Percentiles rank a stretch among this genome's conserved stretches.
These are phyloP conservation scores for Scelioninae gen. 1 DNA, from an alignment of 2,888 invertebrate genomes.

Conservation along the genomic window DNA sequence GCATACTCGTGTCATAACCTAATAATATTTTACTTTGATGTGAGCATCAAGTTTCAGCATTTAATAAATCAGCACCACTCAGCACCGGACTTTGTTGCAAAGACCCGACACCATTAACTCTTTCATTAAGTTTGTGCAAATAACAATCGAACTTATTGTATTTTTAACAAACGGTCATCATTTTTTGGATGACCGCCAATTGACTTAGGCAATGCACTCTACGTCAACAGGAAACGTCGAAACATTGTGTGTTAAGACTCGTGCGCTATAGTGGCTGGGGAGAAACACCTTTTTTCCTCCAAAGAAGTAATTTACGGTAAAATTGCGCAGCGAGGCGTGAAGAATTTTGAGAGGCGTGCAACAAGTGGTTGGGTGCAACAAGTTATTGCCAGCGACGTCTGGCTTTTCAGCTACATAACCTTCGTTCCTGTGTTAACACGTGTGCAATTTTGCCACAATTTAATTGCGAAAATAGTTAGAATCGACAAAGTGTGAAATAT, in stretches of 20 bases:
- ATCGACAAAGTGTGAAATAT: neutral
- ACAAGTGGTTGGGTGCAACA: slow-evolving; percentile 82
- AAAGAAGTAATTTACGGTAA: slow-evolving; percentile 80
- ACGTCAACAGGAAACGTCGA: slow-evolving; percentile 74
- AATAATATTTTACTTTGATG: slow-evolving; percentile 81
- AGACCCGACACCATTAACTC: slow-evolving; percentile 42
- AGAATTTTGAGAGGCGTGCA: slow-evolving; percentile 82
- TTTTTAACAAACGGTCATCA: slow-evolving; percentile 22
- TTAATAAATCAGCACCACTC: slow-evolving; percentile 77
- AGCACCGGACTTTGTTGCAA: slow-evolving; percentile 73
- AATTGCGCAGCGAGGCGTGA: slow-evolving; percentile 80
- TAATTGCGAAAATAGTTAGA: neutral
- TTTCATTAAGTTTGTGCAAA: slow-evolving; percentile 42
- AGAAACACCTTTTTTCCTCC: slow-evolving; percentile 71
- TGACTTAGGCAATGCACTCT: slow-evolving; percentile 26
- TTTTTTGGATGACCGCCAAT: slow-evolving; percentile 45
- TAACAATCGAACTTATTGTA: slow-evolving; percentile 51
- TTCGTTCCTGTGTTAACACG: slow-evolving; percentile 24
- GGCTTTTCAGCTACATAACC: slow-evolving; percentile 73
- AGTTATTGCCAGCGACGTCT: slow-evolving; percentile 79
- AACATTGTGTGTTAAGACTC: slow-evolving; percentile 39
- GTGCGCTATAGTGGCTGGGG: slow-evolving; percentile 23
- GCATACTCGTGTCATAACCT: slow-evolving; percentile 73
- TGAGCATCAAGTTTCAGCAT: slow-evolving; percentile 79
- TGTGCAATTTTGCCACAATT: slow-evolving; percentile 22